Evolutionary conservation across 2,113 vertebrate species (phyloP).

Genomic region (Epinephelus fuscoguttatus): DNA sequence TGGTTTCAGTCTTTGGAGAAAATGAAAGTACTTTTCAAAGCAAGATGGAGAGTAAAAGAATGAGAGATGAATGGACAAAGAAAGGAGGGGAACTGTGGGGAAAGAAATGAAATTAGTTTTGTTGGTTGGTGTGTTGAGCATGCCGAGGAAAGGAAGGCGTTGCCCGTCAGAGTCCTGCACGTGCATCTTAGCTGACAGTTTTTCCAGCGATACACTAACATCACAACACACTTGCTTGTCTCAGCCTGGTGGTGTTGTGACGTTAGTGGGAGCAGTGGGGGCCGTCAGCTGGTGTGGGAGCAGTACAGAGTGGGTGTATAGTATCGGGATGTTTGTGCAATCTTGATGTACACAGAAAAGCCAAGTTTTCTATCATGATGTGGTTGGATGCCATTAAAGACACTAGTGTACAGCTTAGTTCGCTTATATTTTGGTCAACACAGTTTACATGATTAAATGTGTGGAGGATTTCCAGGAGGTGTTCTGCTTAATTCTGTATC

Average conservation of each 20-base stretch:
- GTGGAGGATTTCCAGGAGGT: constrained; percentile 56
- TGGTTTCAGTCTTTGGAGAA: constrained; percentile 18
- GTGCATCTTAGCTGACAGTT: constrained; percentile 44
- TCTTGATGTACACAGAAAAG: constrained; percentile 62
- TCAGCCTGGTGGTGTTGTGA: constrained; percentile 2
- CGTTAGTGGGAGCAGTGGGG: constrained; percentile 14
- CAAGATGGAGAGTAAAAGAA: background rate
- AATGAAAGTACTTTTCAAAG: constrained; percentile 21
- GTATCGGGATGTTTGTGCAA: constrained; percentile 73
- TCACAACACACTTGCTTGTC: background rate
- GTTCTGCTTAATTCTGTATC: constrained; percentile 57
- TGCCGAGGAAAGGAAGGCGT: constrained; percentile 10
- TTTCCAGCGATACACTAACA: constrained; percentile 22
- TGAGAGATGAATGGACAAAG: background rate
- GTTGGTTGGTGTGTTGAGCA: constrained; percentile 7
- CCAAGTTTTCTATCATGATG: constrained; percentile 51
- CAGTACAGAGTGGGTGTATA: constrained; percentile 32
- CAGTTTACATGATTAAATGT: constrained; percentile 76
- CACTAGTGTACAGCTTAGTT: constrained; percentile 82
- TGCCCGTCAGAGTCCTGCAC: constrained; percentile 26
- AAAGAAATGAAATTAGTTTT: constrained; percentile 7
- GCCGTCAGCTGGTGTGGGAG: constrained; percentile 42
- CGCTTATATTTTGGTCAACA: constrained; percentile 55
- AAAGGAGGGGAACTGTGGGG: background rate
- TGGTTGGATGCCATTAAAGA: constrained; percentile 60